Evolutionary conservation across 1,140 invertebrate species (phyloP), one percentile per base, ranked within the genome.

Genomic region (Drosophila albomicans): DNA sequence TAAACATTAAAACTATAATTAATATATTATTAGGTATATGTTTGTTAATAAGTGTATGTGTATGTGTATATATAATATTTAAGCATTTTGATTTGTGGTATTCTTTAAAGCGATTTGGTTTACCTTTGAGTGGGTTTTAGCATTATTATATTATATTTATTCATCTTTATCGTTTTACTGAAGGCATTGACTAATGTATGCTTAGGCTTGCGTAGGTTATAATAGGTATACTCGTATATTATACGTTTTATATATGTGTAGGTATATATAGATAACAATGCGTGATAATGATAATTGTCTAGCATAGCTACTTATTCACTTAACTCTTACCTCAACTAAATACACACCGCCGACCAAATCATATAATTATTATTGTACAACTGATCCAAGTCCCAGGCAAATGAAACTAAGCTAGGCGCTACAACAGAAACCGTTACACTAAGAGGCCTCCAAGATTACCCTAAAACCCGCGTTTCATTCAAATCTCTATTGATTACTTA

Each of bases 401-500:
- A 56, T 75, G 38, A 61, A 80, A 87, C 64, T 88, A 87, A 78
- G 77, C 80, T 81, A 82, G 69, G 65, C 71, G 67, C 73, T 87
- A 87, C 84, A 84, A 88, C 78, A 88, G 84, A 88, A 88, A 89
- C 84, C 84, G 86, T 88, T 89, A 89, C 71, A 87, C 84, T 87
- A 87, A 87, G 84, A 87, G 84, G 84, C 84, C 80, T 87, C 70
- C 73, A 58, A 84, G 67, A 75, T 87, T 78, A 81, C 52, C 80
- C 80, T 89, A 84, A 32, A 32, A 87, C 84, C 84, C 85, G 84
- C 84, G 75, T 88, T 75, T 73, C 63, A 38, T 84, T 69, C 66
- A 72, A 59, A 58, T 48, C 43, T 65, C 49, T 56, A 66, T 74
- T 64, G 59, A 82, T 77, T 82, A 82, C 30, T 56, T 56, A 38